Percentiles rank a stretch among this genome's conserved stretches.
Conservation (phyloP, 2,797 vertebrate genomes). For the Gymnoscopelus braueri region DNA sequence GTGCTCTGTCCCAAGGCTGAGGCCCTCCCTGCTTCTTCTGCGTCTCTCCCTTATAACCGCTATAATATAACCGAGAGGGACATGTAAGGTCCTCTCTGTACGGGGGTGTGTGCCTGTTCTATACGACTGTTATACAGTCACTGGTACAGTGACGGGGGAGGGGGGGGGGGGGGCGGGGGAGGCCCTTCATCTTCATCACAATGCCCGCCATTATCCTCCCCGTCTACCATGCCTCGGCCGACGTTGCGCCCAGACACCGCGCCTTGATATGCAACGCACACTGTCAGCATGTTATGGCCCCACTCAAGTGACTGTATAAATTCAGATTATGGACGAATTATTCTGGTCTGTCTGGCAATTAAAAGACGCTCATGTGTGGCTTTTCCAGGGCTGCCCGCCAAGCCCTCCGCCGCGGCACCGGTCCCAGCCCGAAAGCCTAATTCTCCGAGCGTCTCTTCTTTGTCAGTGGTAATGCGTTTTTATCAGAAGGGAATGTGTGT, state of each 20-base stretch:
- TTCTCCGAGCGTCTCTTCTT: conserved; percentile 84
- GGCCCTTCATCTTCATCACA: conserved; percentile 54
- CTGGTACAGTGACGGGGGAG: conserved; percentile 55
- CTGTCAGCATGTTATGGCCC: conserved; percentile 71
- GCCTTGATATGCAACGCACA: conserved; percentile 68
- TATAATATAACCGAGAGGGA: conserved; percentile 53
- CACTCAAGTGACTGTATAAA: conserved; percentile 76
- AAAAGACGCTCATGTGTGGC: conserved; percentile 89
- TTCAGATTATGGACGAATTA: conserved; percentile 88
- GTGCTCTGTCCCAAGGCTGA: conserved; percentile 59
- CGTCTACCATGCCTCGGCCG: conserved; percentile 36
- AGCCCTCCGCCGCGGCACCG: conserved; percentile 86
- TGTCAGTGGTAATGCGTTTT: conserved; percentile 81
- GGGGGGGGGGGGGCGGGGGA: neutral
- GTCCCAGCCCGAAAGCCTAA: conserved; percentile 84
- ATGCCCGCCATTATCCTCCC: conserved; percentile 65
- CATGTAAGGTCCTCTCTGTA: conserved; percentile 54
- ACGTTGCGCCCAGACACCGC: conserved; percentile 61
- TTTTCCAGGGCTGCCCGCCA: conserved; percentile 88
- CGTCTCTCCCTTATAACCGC: conserved; percentile 42
- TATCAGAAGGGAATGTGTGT: conserved; percentile 85
- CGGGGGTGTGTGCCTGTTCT: conserved; percentile 54
- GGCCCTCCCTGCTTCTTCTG: conserved; percentile 41
- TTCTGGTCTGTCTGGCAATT: conserved; percentile 91
- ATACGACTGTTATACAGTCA: conserved; percentile 53